Percentiles rank a stretch among this genome's conserved stretches.
Conservation (phyloP, 2,113 vertebrate species). For the Hydrochoerus hydrochaeris region DNA sequence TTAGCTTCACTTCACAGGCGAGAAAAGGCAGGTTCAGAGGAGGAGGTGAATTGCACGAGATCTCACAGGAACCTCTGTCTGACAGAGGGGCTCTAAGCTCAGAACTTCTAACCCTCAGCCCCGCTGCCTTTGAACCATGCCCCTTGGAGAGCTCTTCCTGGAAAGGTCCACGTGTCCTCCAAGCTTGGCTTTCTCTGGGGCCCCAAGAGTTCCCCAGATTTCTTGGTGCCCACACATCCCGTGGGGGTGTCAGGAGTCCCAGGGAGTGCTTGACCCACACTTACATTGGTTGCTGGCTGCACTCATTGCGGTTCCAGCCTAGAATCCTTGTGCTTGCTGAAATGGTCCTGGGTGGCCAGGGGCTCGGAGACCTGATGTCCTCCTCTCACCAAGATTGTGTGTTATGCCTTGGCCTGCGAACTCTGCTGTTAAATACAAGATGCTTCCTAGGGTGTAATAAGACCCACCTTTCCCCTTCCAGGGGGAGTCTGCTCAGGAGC, state of each 20-base stretch:
- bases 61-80: background rate
- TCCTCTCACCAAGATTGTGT: background rate
- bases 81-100: background rate
- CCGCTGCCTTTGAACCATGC: background rate
- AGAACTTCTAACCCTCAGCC: background rate
- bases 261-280: background rate
- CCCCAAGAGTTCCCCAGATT: too few species aligned
- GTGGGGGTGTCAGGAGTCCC: background rate
- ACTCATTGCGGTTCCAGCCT: background rate
- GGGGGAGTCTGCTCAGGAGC: background rate
- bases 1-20: background rate
- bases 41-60: background rate
- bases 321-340: background rate
- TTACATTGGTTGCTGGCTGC: background rate
- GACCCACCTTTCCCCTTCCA: background rate
- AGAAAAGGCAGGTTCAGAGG: background rate
- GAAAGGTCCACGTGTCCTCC: background rate
- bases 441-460: background rate
- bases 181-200: background rate
- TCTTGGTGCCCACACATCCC: rapidly evolving
- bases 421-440: slow-evolving; percentile 32
- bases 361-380: background rate
- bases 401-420: rapidly evolving
- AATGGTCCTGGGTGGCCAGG: rapidly evolving
- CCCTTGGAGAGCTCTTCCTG: background rate